Conservation (phyloP, 2,888 invertebrate genomes). For the Hirtodrosophila histrioides region DNA sequence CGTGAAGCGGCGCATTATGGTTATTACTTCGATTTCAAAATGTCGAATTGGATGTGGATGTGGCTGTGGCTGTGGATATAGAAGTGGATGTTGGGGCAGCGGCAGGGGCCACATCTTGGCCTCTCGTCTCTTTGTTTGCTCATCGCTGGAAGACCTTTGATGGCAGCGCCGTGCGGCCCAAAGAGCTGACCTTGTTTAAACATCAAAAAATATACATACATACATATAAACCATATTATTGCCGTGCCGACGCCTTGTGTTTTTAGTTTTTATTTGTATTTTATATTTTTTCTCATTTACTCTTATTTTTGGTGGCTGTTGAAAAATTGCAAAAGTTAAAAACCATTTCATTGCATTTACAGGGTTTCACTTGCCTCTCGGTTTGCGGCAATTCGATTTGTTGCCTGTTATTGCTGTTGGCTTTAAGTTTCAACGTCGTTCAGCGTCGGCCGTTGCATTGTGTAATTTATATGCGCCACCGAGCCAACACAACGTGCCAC, state of each 20-base stretch:
- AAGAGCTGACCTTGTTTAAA: constrained; percentile 70
- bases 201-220: constrained; percentile 44
- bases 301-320: constrained; percentile 28
- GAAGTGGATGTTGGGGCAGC: neutral
- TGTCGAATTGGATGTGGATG: constrained; percentile 17
- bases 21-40: constrained; percentile 45
- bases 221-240: constrained; percentile 63
- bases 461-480: constrained; percentile 72
- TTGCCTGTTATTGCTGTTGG: constrained; percentile 19
- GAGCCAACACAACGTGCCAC: constrained; percentile 21
- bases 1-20: constrained; percentile 71
- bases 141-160: constrained; percentile 55
- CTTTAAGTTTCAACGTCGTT: constrained; percentile 29
- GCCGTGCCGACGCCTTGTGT: constrained; percentile 57
- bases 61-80: constrained; percentile 2
- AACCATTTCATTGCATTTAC: constrained; percentile 78
- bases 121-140: constrained; percentile 61
- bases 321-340: constrained; percentile 77
- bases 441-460: constrained; percentile 51
- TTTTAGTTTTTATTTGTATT: constrained; percentile 15
- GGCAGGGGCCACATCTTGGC: constrained; percentile 29
- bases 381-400: constrained; percentile 68
- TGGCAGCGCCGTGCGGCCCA: constrained; percentile 45
- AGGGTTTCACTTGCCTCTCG: constrained; percentile 70
- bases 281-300: constrained; percentile 6